Percentiles rank a stretch among this genome's conserved stretches.
These are phyloP conservation scores for Leucoma salicis DNA, from an alignment of 2,888 invertebrate genomes.

Conservation along the genomic window DNA sequence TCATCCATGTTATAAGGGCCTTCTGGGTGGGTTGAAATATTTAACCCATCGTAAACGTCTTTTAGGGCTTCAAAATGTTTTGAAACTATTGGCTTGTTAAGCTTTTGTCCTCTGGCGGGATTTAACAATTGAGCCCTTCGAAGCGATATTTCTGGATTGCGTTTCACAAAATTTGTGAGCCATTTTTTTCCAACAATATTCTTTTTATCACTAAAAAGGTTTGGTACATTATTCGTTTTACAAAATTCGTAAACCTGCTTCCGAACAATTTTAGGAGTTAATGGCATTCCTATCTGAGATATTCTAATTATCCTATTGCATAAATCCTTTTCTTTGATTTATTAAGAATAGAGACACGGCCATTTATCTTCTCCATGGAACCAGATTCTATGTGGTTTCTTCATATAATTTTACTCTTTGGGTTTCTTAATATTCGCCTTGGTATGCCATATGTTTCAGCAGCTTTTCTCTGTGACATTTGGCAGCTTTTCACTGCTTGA, in stretches of 20 bases:
- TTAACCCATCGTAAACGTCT: slow-evolving; percentile 16
- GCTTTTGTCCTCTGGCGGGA: slow-evolving; percentile 20
- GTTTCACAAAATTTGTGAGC: slow-evolving; percentile 11
- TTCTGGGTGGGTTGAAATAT: slow-evolving; percentile 12
- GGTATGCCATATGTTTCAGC: slow-evolving; percentile 4
- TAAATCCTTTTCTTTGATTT: slow-evolving; percentile 17
- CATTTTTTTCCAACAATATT: slow-evolving; percentile 11
- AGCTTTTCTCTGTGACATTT: slow-evolving; percentile 2
- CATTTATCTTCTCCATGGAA: slow-evolving; percentile 4
- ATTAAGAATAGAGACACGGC: slow-evolving; percentile 7
- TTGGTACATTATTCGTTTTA: slow-evolving; percentile 11
- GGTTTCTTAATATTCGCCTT: slow-evolving; percentile 3
- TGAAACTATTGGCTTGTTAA: slow-evolving; percentile 13
- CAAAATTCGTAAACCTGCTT: slow-evolving; percentile 19
- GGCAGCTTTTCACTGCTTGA: neutral
- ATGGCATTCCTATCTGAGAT: slow-evolving; percentile 17
- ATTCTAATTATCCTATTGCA: slow-evolving; percentile 11
- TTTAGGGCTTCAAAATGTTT: slow-evolving; percentile 17
- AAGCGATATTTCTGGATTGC: slow-evolving; percentile 11
- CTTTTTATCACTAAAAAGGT: slow-evolving; percentile 8
- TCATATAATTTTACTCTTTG: too few species aligned
- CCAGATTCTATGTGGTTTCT: slow-evolving; percentile 12
- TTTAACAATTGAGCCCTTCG: slow-evolving; percentile 17
- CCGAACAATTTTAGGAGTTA: slow-evolving; percentile 18
- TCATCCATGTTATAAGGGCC: neutral